These are phyloP conservation scores for Spodoptera picta DNA, from an alignment of 2,888 invertebrate genomes.

Conservation along the genomic window DNA sequence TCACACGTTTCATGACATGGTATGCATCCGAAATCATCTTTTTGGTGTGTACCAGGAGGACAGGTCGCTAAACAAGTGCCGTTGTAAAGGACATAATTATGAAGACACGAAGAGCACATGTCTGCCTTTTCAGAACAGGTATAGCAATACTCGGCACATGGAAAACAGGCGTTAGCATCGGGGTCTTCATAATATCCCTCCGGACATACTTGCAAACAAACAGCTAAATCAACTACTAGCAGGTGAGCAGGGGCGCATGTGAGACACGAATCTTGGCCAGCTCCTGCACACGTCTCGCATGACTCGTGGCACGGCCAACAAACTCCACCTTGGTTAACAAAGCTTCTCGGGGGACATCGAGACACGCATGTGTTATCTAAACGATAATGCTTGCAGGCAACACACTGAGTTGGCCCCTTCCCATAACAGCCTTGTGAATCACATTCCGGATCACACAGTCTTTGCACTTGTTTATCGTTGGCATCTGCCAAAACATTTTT, in stretches of 20 bases:
- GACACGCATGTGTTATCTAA: slow-evolving; percentile 95
- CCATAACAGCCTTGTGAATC: slow-evolving; percentile 94
- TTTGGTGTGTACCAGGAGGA: slow-evolving; percentile 94
- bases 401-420: slow-evolving; percentile 94
- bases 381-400: slow-evolving; percentile 94
- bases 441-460: slow-evolving; percentile 95
- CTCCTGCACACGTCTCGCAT: slow-evolving; percentile 96
- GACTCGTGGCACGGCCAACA: slow-evolving; percentile 97
- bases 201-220: slow-evolving; percentile 95
- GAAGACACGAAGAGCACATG: slow-evolving; percentile 95
- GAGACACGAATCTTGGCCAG: slow-evolving; percentile 95
- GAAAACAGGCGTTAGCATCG: slow-evolving; percentile 93
- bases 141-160: slow-evolving; percentile 96
- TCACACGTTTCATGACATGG: slow-evolving; percentile 94
- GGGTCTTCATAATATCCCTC: slow-evolving; percentile 95
- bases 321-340: slow-evolving; percentile 93
- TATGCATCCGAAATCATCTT: slow-evolving; percentile 94
- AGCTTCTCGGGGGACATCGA: slow-evolving; percentile 94
- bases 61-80: slow-evolving; percentile 95
- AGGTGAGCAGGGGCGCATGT: slow-evolving; percentile 95
- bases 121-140: slow-evolving; percentile 95
- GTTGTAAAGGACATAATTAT: slow-evolving; percentile 94
- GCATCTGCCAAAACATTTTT: slow-evolving; percentile 90
- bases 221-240: slow-evolving; percentile 94
- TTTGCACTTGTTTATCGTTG: slow-evolving; percentile 89